Conservation (phyloP, 2,113 vertebrate genomes). For the Rhynchopsitta pachyrhyncha region DNA sequence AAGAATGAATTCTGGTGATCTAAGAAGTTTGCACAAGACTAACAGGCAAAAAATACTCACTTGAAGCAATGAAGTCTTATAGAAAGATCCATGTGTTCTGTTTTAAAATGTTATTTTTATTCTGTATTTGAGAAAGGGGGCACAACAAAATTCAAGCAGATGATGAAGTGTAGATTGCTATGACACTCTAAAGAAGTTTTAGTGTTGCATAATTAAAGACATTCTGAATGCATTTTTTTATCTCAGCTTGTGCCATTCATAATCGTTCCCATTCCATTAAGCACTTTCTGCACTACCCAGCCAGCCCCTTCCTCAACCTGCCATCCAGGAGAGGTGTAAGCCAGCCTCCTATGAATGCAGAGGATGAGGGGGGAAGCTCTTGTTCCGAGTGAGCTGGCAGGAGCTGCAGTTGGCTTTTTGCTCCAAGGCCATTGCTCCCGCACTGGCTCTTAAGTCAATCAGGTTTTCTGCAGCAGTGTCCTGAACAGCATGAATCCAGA, state of each 20-base stretch:
- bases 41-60: slow-evolving; percentile 16
- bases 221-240: slow-evolving; percentile 39
- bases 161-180: slow-evolving; percentile 32
- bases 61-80: slow-evolving; percentile 21
- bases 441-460: accelerated
- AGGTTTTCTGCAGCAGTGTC: neutral
- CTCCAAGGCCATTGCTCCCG: neutral
- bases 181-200: slow-evolving; percentile 50
- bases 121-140: too few relatives aligned
- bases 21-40: slow-evolving; percentile 14
- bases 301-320: neutral
- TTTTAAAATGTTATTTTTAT: too few relatives aligned
- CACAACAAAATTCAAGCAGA: neutral
- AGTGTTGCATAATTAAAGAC: slow-evolving; percentile 70
- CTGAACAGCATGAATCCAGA: neutral
- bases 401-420: neutral
- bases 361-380: neutral
- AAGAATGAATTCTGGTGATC: neutral
- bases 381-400: neutral
- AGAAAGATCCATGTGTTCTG: neutral
- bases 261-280: slow-evolving; percentile 12
- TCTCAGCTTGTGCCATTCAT: slow-evolving; percentile 35
- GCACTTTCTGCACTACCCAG: neutral
- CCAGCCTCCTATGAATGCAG: neutral
- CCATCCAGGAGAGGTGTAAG: neutral